These are phyloP conservation scores for Drosophila hydei DNA, from an alignment of 1,140 invertebrate genomes.

Conservation along the genomic window DNA sequence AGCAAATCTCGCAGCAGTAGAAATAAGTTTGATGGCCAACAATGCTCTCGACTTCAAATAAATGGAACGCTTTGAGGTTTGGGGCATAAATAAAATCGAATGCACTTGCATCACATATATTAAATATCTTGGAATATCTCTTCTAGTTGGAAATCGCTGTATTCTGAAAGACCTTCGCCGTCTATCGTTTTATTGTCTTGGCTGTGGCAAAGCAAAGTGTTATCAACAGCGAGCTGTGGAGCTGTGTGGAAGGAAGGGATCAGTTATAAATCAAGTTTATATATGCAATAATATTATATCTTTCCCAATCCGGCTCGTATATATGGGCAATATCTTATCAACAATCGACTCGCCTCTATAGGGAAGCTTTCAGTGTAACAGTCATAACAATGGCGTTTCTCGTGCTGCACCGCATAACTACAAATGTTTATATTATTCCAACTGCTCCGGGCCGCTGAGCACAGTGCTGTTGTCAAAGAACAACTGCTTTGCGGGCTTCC, in stretches of 20 bases:
- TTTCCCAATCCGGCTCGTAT: background rate
- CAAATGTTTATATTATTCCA: no score
- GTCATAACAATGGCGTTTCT: no score
- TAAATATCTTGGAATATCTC: no score
- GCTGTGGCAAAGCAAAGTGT: background rate
- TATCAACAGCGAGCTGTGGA: background rate
- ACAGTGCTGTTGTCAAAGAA: no score
- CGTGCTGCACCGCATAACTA: no score
- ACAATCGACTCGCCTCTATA: background rate
- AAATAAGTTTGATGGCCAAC: background rate
- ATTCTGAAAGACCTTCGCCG: background rate
- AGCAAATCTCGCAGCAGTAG: background rate
- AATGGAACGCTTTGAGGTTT: slow-evolving; percentile 13
- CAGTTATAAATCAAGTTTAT: background rate
- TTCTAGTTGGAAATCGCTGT: no score
- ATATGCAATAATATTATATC: background rate
- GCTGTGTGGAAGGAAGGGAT: background rate
- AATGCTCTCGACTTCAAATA: slow-evolving; percentile 8
- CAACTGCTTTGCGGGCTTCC: no score
- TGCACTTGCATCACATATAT: no score
- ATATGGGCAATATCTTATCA: slow-evolving; percentile 1
- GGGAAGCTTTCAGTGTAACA: no score
- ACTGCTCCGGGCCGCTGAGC: no score
- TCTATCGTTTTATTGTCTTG: background rate
- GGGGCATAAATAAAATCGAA: background rate